Evolutionary conservation across 2,113 vertebrate species (phyloP), one percentile per base, ranked within the genome.

Genomic region (Panthera tigris): DNA sequence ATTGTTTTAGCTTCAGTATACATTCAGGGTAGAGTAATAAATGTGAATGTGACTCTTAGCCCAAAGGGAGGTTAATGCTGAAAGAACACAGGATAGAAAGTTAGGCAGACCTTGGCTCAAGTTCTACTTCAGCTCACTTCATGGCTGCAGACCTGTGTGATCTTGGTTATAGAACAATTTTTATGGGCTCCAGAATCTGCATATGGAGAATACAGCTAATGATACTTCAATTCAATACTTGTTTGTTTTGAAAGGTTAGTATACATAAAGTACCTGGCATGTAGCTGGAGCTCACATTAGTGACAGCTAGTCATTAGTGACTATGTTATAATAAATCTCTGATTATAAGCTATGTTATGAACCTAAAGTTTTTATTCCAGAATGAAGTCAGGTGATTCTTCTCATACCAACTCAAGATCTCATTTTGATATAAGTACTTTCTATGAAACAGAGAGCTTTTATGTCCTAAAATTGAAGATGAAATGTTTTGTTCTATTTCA

Each of bases 361-460:
- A 76, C 73, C 41, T 76, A 29, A 76, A 45, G 13, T 45, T 88
- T 82, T 93, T 48, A 89, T 76, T 95, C 31, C 29, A 83, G 80
- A 96, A 76, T 71, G 31, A 81, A 95, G 79, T 41, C 16, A 36
- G 12, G 41, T 55, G 18, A 68, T 89, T 23, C 50, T 94, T 93
- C 63, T 91, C 36, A 50, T 63, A 48, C 57, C 82, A 96, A 86
- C 50, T 90, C 31, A 78, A 57, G 50, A 79, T 65, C 16, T 74
- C 41, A 39, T 65, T 94, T 92, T 90, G 39, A 97, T 45, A 36
- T 78, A 96, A 81, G 11, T 39, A 48, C 45, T 88, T 80, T 33
- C 71, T 74, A 33, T 84, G 25, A 91, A 74, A 79, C 57, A 25
- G 18, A 73, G 39, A 79, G 6, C 33, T 63, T 63, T 85, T 82